Percentiles rank a stretch among this genome's conserved stretches.
phyloP scores from a whole-genome alignment of 2,797 vertebrate genomes.

The Aphelocoma californica region DNA sequence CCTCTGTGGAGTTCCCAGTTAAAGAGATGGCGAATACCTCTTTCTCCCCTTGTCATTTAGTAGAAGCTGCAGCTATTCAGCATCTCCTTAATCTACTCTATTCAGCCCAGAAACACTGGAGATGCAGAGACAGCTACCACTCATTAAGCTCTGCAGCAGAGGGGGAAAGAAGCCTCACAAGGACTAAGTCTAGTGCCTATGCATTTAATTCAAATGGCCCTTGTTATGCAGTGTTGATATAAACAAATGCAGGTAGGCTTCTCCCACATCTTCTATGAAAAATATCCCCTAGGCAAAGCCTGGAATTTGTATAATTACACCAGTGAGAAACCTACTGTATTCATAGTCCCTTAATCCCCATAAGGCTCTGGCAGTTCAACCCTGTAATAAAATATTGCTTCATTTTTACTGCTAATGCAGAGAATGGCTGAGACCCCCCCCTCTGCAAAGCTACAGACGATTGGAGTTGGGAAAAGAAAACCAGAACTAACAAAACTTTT shows the following conservation, averaged over 20 bases:
- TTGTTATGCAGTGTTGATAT: background rate
- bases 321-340: background rate
- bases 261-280: background rate
- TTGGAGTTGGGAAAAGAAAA: background rate
- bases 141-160: background rate
- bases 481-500: background rate
- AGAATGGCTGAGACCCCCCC: background rate
- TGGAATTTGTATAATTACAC: constrained; percentile 38
- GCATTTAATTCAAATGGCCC: background rate
- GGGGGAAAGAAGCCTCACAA: background rate
- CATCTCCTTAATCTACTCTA: background rate
- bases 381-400: constrained; percentile 26
- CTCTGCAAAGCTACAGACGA: background rate
- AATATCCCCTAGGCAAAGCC: background rate
- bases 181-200: background rate
- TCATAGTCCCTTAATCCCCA: background rate
- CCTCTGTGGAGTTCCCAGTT: background rate
- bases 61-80: background rate
- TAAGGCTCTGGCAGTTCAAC: background rate
- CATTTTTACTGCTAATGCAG: background rate
- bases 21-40: background rate
- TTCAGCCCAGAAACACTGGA: background rate
- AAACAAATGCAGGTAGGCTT: background rate
- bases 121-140: background rate
- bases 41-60: background rate